Evolutionary conservation across 2,888 invertebrate genomes (phyloP).

Genomic region (Hypena proboscidalis): DNA sequence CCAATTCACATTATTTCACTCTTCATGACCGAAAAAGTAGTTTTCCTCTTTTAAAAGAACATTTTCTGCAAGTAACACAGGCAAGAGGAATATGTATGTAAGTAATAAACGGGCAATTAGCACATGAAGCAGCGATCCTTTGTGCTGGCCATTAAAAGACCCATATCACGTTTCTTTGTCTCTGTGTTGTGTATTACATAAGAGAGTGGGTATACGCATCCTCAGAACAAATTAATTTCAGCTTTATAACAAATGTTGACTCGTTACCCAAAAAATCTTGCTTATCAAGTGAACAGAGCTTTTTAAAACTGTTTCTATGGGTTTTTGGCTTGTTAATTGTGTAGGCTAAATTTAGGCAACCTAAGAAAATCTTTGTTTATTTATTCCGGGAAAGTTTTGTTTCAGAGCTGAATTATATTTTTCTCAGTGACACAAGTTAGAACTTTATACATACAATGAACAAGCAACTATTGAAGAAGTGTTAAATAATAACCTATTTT

Average conservation of each 20-base stretch:
- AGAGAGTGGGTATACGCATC: constrained; percentile 52
- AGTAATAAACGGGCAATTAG: constrained; percentile 66
- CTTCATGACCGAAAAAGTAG: too few species aligned
- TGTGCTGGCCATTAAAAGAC: constrained; percentile 68
- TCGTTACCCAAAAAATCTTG: constrained; percentile 62
- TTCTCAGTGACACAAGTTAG: too few species aligned
- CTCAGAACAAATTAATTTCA: constrained; percentile 72
- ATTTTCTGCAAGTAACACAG: too few species aligned
- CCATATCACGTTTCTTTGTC: constrained; percentile 78
- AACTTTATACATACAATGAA: too few species aligned
- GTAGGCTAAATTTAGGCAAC: too few species aligned
- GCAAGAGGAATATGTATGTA: constrained; percentile 50
- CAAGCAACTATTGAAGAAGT: too few species aligned
- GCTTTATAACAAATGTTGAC: constrained; percentile 68
- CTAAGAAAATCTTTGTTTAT: too few species aligned
- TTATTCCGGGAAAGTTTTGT: too few species aligned
- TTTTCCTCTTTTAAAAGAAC: too few species aligned
- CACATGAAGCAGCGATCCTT: constrained; percentile 61
- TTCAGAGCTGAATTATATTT: too few species aligned
- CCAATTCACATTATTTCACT: too few species aligned
- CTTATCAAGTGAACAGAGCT: constrained; percentile 37
- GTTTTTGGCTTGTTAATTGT: constrained; percentile 21
- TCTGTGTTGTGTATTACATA: constrained; percentile 52
- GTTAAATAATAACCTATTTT: too few species aligned
- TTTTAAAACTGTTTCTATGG: constrained; percentile 36